Evolutionary conservation across 1,140 invertebrate species (phyloP), one percentile per base, ranked within the genome.

Genomic region (Brachionus rotundiformis): DNA sequence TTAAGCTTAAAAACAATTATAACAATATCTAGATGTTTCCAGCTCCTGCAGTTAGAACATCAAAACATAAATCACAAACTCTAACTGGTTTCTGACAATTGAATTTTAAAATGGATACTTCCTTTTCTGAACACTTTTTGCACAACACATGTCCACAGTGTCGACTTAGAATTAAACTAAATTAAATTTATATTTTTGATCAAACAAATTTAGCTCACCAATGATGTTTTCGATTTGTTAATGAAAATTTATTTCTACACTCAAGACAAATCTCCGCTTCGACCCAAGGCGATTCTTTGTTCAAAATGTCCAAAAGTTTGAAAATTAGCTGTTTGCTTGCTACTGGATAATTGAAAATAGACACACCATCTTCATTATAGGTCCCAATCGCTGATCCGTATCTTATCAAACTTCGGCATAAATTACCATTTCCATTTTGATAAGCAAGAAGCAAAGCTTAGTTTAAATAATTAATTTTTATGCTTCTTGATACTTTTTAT

Each of bases 51-150:
- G 76, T 79, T 11, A 79, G 33, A 1, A 97, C 94, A 85, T 95
- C 93, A 86, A 94, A 96, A 88, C 95, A 98, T 31, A 95, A 92
- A 83, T 92, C 91, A 89, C 96, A 98, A 1, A 98, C 95, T 36
- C 96, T 91, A 16, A 95, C 95, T 13, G 95, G 94, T 88, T 97
- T 98, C 85, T 94, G 93, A 83, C 94, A 90, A 82, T 92, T 92
- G 86, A 96, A 98, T 88, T 98, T 98, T 4, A 97, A 85, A 84
- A 98, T 98, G 5, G 95, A 95, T 82, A 98, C 92, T 85, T 96
- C 94, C 87, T 94, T 94, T 84, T 92, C 92, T 0, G 94, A 96
- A 87, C 96, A 98, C 87, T 94, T 95, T 77, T 91, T 92, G 88
- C 95, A 98, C 49, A 98, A 87, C 83, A 96, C 90, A 83, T 96